Evolutionary conservation across 2,113 vertebrate species (phyloP).

Genomic region (Recurvirostra avosetta): DNA sequence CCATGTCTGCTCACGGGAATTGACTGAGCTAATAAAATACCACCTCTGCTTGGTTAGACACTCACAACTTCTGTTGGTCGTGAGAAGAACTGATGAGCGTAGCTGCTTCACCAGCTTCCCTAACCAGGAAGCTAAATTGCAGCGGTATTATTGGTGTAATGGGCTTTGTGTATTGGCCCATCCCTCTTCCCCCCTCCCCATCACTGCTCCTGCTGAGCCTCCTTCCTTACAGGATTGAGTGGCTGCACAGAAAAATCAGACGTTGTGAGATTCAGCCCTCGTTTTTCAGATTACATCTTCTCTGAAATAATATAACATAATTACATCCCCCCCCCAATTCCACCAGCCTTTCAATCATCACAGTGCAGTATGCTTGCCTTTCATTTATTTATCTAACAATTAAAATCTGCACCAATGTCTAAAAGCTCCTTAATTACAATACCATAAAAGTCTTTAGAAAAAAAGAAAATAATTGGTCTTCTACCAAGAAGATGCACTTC

Average conservation of each 20-base stretch:
- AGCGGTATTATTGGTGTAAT: rapidly evolving
- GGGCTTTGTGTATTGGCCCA: background rate
- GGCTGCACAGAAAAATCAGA: background rate
- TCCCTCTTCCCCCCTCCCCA: background rate
- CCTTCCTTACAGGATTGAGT: background rate
- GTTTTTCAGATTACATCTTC: background rate
- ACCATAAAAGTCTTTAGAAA: background rate
- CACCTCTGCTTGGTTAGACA: background rate
- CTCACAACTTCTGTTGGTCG: background rate
- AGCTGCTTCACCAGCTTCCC: background rate
- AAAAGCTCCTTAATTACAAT: background rate
- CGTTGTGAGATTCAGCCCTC: background rate
- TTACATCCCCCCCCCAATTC: background rate
- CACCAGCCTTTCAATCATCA: background rate
- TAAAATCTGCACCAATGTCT: background rate
- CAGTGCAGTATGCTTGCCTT: background rate
- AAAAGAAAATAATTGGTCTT: background rate
- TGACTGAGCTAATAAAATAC: background rate
- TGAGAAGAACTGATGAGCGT: background rate
- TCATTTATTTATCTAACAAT: background rate
- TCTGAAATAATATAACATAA: background rate
- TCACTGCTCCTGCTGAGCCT: background rate
- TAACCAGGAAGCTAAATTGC: background rate
- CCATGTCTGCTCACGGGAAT: rapidly evolving
- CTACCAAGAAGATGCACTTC: background rate